Evolutionary conservation across 2,797 vertebrate genomes (phyloP), one percentile per base, ranked within the genome.

Genomic region (Podargus strigoides): DNA sequence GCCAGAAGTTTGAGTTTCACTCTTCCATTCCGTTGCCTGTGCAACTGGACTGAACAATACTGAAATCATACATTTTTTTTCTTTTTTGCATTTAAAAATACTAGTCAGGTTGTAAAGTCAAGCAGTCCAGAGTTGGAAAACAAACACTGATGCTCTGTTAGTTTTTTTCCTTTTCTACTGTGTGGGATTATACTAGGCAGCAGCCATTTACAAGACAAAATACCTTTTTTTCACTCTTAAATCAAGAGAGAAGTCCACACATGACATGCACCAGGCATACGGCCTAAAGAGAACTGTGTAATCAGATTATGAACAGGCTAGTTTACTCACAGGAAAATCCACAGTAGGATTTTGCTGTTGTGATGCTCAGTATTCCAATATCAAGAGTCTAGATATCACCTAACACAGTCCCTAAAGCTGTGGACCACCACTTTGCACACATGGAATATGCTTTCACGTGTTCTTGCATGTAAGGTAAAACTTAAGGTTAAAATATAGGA

Each of bases 261-360:
- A 4, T 5, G 28, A 68, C 12, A 55, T 4, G 7, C 13, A 66
- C 0, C 0, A 87, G 36, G 22, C 47, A 34, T 28, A 11, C 7
- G 15, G 19, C 32, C 44, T 12, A 5, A 73, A 69, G 7, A 76
- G 10, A 74, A 44, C 9, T 27, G 21, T 28, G 15, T 62, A 22
- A 56, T 64, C 6, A 85, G 10, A 42, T 63, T 22, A 53, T 75
- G 72, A 84, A 81, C 15, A 2, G 28, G 1, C 14, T 46, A 16
- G 9, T 58, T 87, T 22, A 58, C 55, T 85, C 36, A 39, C 12
- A 58, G 42, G 32, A 72, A 79, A 64, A 73, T 26, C 37, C 41
- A 14, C 28, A 56, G 27, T 0, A 70, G 10, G 14, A 50, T 3
- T 36, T 80, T 39, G 32, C 36, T 77, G 22, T 59, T 70, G 39